Evolutionary conservation across 1,140 invertebrate genomes (phyloP).

Genomic region (Portunus trituberculatus): DNA sequence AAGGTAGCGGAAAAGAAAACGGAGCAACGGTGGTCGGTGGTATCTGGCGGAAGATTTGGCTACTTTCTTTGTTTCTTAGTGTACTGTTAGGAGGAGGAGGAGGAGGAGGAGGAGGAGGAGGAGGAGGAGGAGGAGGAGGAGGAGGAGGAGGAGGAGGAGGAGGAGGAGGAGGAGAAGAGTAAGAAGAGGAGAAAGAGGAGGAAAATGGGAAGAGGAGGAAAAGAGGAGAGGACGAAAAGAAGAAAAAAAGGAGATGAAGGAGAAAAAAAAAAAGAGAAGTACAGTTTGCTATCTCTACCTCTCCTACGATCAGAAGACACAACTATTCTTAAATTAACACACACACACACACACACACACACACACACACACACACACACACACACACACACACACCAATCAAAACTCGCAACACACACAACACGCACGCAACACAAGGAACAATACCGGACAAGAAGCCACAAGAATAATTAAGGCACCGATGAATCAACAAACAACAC

Average conservation of each 20-base stretch:
- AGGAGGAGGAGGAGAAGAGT: background rate
- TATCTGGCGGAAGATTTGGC: no score
- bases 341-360: conserved; percentile 5
- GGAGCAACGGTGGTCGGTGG: no score
- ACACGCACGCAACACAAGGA: no score
- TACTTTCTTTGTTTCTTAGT: background rate
- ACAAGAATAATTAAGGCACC: no score
- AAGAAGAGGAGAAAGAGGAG: background rate
- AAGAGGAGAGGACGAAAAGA: background rate
- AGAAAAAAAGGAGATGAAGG: background rate
- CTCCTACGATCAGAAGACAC: no score
- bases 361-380: background rate
- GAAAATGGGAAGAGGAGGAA: background rate
- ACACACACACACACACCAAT: no score
- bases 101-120: background rate
- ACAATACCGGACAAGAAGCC: no score
- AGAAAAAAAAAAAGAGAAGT: background rate
- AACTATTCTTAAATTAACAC: background rate
- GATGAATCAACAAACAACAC: no score
- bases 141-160: background rate
- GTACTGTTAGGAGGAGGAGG: background rate
- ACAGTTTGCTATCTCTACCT: no score
- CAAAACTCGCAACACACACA: no score
- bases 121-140: background rate
- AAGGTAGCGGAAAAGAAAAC: background rate